These are phyloP conservation scores for Anas platyrhynchos DNA, from an alignment of 2,113 vertebrate species.

Conservation along the genomic window DNA sequence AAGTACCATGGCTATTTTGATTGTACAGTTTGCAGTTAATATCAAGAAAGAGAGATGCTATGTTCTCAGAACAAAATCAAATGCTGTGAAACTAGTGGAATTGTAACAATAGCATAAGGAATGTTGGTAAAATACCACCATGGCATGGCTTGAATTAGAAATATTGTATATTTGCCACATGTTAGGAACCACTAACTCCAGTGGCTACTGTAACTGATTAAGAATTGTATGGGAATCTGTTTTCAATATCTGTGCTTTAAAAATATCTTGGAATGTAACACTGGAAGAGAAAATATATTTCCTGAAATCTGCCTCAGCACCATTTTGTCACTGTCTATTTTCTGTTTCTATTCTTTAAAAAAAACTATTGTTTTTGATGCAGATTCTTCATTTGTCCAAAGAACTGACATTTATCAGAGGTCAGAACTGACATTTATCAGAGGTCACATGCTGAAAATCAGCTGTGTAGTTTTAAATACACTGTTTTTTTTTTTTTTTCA, in stretches of 20 bases:
- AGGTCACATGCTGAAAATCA: not conserved
- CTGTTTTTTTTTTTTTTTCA: not conserved
- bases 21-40: not conserved
- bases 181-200: conserved; percentile 41
- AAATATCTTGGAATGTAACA: conserved; percentile 58
- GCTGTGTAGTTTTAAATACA: not conserved
- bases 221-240: conserved; percentile 56
- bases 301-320: conserved; percentile 14
- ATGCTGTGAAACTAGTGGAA: not conserved
- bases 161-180: conserved; percentile 49
- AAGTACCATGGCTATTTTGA: not conserved
- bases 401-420: not conserved
- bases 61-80: conserved; percentile 20
- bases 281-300: conserved; percentile 48
- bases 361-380: not conserved
- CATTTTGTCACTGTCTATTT: not conserved
- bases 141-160: conserved; percentile 49
- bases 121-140: conserved; percentile 53
- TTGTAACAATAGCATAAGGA: conserved; percentile 58
- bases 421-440: not conserved
- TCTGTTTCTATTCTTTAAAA: not conserved
- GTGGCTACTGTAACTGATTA: conserved; percentile 61
- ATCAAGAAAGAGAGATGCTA: not conserved
- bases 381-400: not conserved
- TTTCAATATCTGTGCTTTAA: conserved; percentile 58